Evolutionary conservation across 2,888 invertebrate species (phyloP).

Genomic region (Nomada fucata): DNA sequence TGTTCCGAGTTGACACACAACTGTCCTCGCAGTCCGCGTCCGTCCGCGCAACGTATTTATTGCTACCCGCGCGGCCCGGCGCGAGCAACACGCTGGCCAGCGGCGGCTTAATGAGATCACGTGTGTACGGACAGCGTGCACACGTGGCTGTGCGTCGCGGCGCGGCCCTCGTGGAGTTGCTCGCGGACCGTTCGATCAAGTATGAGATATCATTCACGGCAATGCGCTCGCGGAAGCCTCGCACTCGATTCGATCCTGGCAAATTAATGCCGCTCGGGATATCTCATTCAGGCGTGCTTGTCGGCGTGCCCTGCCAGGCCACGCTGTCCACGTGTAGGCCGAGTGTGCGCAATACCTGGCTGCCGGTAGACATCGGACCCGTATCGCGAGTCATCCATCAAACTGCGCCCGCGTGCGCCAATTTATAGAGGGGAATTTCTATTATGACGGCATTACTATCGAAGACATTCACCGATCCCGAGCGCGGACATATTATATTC

Average conservation of each 20-base stretch:
- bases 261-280: constrained; percentile 75
- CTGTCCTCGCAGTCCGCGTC: constrained; percentile 56
- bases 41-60: constrained; percentile 65
- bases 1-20: constrained; percentile 45
- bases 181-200: constrained; percentile 64
- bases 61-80: constrained; percentile 33
- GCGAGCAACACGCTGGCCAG: constrained; percentile 39
- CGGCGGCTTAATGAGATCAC: constrained; percentile 69
- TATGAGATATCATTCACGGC: constrained; percentile 74
- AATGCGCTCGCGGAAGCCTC: constrained; percentile 71
- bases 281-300: constrained; percentile 71
- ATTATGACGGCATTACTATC: constrained; percentile 39
- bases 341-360: constrained; percentile 45
- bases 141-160: constrained; percentile 39
- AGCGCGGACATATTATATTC: constrained; percentile 4
- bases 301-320: constrained; percentile 44
- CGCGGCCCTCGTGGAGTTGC: background rate
- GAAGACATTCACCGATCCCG: background rate
- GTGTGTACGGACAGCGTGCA: constrained; percentile 43
- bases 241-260: constrained; percentile 73
- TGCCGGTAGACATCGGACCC: constrained; percentile 24
- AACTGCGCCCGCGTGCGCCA: constrained; percentile 31
- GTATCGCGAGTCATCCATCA: constrained; percentile 61
- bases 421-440: constrained; percentile 59
- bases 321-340: constrained; percentile 25